phyloP scores from a whole-genome alignment of 2,797 vertebrate species.

The Chelonia mydas region DNA sequence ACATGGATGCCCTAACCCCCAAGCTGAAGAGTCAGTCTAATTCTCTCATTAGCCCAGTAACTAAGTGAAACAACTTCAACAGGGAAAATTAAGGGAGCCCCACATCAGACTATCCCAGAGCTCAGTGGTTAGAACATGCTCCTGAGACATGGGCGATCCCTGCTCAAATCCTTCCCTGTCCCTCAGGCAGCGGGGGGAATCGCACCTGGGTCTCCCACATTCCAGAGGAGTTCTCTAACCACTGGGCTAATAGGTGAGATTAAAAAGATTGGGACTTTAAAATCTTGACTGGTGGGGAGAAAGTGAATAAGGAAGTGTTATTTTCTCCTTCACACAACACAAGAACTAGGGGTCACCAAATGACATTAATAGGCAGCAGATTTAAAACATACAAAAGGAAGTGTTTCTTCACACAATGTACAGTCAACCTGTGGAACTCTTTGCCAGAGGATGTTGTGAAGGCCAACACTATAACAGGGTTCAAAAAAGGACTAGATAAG shows the following conservation, averaged over 20 bases:
- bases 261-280: background rate
- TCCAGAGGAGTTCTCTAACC: background rate
- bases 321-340: background rate
- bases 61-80: background rate
- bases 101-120: background rate
- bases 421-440: no score
- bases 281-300: background rate
- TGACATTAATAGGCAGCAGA: no score
- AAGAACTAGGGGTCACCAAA: background rate
- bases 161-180: background rate
- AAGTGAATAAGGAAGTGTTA: background rate
- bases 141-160: background rate
- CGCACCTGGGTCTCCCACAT: background rate
- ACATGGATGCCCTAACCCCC: background rate
- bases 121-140: background rate
- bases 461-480: no score
- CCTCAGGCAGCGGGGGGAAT: background rate
- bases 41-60: background rate
- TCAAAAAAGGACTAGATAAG: no score
- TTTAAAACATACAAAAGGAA: no score
- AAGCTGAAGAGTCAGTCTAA: background rate
- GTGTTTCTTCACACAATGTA: no score
- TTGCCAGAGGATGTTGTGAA: no score
- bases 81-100: background rate
- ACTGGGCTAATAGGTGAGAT: background rate